Conservation (phyloP, 2,113 vertebrate genomes). For the Bufo gargarizans region DNA sequence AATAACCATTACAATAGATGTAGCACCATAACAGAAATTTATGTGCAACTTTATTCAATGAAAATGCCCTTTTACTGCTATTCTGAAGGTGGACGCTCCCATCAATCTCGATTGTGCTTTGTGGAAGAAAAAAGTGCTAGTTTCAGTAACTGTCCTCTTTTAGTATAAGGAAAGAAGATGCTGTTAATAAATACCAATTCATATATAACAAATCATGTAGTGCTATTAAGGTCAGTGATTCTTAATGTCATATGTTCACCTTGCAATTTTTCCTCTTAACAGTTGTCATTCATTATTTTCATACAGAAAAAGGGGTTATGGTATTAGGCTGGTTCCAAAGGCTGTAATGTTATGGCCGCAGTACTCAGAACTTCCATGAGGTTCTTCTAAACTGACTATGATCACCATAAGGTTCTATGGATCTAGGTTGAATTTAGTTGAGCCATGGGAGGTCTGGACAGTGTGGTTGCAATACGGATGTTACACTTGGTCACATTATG, state of each 20-base stretch:
- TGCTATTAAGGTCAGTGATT: not conserved
- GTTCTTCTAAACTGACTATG: too few relatives aligned
- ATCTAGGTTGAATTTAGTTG: not conserved
- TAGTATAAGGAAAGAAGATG: not conserved
- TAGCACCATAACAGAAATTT: slow-evolving; percentile 29
- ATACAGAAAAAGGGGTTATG: not conserved
- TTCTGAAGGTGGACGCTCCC: not conserved
- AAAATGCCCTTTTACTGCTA: not conserved
- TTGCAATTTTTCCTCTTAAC: not conserved
- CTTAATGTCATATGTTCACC: not conserved
- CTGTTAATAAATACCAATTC: slow-evolving; percentile 3
- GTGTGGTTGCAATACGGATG: not conserved
- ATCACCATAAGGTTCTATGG: not conserved
- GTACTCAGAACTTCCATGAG: not conserved
- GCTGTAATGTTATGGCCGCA: not conserved
- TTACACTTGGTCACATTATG: not conserved
- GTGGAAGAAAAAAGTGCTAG: not conserved
- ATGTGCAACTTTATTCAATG: not conserved
- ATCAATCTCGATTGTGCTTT: slow-evolving; percentile 15
- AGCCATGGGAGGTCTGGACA: not conserved
- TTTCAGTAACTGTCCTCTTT: not conserved
- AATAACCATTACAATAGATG: not conserved
- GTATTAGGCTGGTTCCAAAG: not conserved
- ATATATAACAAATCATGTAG: not conserved
- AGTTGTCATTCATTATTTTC: not conserved